phyloP scores from a whole-genome alignment of 1,140 invertebrate genomes.

The Aphaenogaster floridana region DNA sequence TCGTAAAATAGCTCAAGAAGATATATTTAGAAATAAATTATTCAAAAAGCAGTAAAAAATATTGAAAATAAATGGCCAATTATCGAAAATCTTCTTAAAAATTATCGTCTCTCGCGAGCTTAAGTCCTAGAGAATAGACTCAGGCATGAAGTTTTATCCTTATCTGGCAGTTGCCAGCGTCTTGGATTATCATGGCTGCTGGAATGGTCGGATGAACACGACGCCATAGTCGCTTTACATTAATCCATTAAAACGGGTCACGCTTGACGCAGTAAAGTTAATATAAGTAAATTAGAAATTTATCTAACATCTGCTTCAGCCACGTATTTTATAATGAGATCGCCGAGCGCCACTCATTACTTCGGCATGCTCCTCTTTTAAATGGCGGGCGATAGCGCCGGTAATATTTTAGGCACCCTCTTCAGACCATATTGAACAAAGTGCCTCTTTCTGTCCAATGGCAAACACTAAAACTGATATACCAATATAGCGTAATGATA shows the following conservation, averaged over 20 bases:
- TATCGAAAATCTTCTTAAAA: not conserved
- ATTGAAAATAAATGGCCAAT: not conserved
- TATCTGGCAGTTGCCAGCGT: constrained; percentile 36
- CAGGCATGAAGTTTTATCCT: constrained; percentile 29
- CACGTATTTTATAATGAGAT: constrained; percentile 58
- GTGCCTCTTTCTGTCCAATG: constrained; percentile 32
- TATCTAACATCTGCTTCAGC: constrained; percentile 63
- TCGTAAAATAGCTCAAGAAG: not conserved
- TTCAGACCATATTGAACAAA: constrained; percentile 27
- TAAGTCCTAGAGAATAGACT: constrained; percentile 15
- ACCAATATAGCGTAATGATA: not conserved
- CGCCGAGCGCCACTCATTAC: constrained; percentile 49
- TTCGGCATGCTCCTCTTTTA: constrained; percentile 37
- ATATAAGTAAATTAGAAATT: constrained; percentile 71
- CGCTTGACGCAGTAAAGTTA: constrained; percentile 58
- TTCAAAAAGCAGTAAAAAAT: not conserved
- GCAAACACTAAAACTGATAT: constrained; percentile 13
- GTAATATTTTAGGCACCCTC: constrained; percentile 47
- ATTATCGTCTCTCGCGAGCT: not conserved
- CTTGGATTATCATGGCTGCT: constrained; percentile 42
- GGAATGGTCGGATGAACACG: constrained; percentile 45
- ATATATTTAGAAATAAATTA: not conserved
- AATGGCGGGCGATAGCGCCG: constrained; percentile 2
- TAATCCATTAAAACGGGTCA: constrained; percentile 65
- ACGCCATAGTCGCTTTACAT: constrained; percentile 55